phyloP scores from a whole-genome alignment of 2,113 vertebrate genomes.

The Ibidorhyncha struthersii region DNA sequence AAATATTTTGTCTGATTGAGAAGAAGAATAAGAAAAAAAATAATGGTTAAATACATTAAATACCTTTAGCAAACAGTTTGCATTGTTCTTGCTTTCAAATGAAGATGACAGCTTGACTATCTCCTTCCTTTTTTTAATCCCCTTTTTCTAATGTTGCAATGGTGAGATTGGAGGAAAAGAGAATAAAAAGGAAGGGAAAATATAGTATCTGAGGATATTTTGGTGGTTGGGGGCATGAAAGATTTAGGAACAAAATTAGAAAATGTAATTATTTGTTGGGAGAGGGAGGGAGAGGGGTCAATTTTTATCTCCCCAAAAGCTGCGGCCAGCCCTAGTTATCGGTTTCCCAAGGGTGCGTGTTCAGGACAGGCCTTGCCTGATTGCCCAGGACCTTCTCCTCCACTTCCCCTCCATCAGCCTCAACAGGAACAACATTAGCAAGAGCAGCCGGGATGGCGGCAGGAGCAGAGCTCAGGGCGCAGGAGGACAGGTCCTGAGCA shows the following conservation, averaged over 20 bases:
- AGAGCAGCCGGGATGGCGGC: rapidly evolving
- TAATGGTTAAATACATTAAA: background rate
- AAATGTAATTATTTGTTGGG: background rate
- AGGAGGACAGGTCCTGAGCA: background rate
- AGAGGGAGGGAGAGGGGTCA: background rate
- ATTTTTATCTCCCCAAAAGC: background rate
- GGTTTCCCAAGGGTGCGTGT: background rate
- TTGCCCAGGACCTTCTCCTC: background rate
- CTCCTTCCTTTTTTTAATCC: background rate
- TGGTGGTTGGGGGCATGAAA: background rate
- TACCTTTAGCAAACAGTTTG: background rate
- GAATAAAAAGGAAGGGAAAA: background rate
- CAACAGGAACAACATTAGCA: background rate
- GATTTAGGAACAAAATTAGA: background rate
- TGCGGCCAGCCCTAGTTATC: background rate
- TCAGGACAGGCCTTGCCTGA: background rate
- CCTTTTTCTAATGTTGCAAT: background rate
- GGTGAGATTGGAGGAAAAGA: background rate
- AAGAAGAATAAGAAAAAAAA: background rate
- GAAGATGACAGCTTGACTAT: background rate
- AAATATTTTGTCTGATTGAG: background rate
- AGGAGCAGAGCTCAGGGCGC: background rate
- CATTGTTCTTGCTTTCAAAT: conserved; percentile 3
- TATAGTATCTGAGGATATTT: background rate
- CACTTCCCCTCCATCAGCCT: background rate